Conservation (phyloP, 2,113 vertebrate genomes). For the Mionectes macconnelli region DNA sequence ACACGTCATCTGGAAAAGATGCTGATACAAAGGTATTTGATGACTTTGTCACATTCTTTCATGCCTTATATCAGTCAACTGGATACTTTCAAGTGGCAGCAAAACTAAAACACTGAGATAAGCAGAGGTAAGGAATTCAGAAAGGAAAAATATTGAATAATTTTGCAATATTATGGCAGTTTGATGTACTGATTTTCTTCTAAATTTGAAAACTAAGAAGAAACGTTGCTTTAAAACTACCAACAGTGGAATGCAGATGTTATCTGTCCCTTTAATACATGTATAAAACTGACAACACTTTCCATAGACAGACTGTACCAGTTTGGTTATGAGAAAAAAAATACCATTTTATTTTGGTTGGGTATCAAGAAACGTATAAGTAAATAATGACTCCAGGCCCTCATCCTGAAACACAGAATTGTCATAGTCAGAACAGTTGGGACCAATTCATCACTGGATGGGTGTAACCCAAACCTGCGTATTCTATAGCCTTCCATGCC, state of each 20-base stretch:
- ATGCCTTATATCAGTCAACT: not conserved
- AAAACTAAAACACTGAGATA: not conserved
- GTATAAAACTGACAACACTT: not conserved
- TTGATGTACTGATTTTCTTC: not conserved
- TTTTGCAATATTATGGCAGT: not conserved
- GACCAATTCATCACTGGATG: too few species aligned
- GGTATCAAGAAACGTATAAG: not conserved
- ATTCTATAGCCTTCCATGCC: too few species aligned
- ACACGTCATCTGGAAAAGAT: not conserved
- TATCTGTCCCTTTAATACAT: not conserved
- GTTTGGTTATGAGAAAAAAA: not conserved
- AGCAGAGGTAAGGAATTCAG: not conserved
- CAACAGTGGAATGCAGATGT: not conserved
- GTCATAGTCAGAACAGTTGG: too few species aligned
- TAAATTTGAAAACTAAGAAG: not conserved
- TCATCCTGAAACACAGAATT: not conserved
- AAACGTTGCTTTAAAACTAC: not conserved
- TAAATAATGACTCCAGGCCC: not conserved
- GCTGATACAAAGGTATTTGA: not conserved
- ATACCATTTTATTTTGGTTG: rapidly evolving
- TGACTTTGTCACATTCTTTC: not conserved
- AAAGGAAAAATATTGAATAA: not conserved
- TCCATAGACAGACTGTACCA: not conserved
- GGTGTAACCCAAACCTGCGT: too few species aligned
- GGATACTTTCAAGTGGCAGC: not conserved